Evolutionary conservation across 2,113 vertebrate genomes (phyloP), one percentile per base, ranked within the genome.

Genomic region (Hippocampus comes): DNA sequence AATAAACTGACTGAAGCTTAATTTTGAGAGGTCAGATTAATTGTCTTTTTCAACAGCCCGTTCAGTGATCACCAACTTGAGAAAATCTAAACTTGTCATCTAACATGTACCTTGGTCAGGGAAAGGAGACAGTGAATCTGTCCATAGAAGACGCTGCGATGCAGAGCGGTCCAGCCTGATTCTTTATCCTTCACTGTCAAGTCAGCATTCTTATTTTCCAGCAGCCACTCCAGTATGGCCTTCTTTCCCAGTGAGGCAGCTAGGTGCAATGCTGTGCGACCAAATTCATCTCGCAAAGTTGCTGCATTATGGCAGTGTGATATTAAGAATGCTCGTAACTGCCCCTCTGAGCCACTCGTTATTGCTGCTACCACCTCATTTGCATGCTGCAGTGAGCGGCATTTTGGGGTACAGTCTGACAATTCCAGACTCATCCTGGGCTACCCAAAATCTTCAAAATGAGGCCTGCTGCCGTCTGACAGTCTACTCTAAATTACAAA

Each of bases 161-260:
- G 97, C 81, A 98, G 84, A 73, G 97, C 95, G 0, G 96, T 99
- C 97, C 97, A 99, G 75, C 96, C 94, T 0, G 97, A 99, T 66
- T 99, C 97, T 78, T 94, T 95, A 87, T 99, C 97, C 80, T 96
- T 98, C 0, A 90, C 88, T 76, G 89, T 82, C 17, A 94, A 88
- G 84, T 99, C 97, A 49, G 94, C 94, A 69, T 92, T 93, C 89
- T 94, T 97, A 72, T 77, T 90, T 74, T 95, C 93, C 81, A 95
- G 88, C 68, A 99, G 92, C 97, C 97, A 99, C 48, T 96, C 95
- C 18, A 98, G 81, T 23, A 96, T 91, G 21, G 88, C 88, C 80
- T 93, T 96, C 83, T 96, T 96, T 49, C 97, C 97, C 84, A 96
- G 89, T 1, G 97, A 98, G 0, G 96, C 94, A 41, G 93, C 94